Conservation (phyloP, 2,113 vertebrate genomes). For the Megaceryle maxima region DNA sequence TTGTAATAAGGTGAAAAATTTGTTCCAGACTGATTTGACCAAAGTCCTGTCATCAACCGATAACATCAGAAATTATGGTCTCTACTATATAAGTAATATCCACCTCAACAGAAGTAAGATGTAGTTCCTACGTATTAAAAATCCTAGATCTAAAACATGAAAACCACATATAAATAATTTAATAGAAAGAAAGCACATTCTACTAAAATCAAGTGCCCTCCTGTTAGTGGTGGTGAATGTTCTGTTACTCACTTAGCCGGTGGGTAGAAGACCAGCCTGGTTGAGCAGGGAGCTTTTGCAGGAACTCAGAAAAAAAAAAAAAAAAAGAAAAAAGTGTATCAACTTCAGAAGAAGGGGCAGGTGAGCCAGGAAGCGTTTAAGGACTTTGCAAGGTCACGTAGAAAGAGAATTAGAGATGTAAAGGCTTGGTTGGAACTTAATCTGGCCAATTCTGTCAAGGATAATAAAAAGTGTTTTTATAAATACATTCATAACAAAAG, state of each 20-base stretch:
- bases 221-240: background rate
- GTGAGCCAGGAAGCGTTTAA: no score
- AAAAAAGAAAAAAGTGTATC: no score
- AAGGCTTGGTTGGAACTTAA: no score
- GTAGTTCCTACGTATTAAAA: background rate
- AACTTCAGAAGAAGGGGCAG: no score
- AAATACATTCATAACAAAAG: no score
- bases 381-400: no score
- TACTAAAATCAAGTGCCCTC: background rate
- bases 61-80: background rate
- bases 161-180: background rate
- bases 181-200: background rate
- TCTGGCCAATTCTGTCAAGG: no score
- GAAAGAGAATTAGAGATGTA: no score
- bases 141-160: background rate
- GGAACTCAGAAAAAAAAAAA: no score
- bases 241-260: background rate
- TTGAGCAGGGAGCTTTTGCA: no score
- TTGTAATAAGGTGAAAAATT: background rate
- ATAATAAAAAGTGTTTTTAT: no score
- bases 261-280: no score
- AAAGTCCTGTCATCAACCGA: background rate
- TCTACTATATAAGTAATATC: background rate
- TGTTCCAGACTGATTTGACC: background rate
- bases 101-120: background rate